phyloP scores from a whole-genome alignment of 2,797 vertebrate genomes.

The Phyllotis vaccarum region DNA sequence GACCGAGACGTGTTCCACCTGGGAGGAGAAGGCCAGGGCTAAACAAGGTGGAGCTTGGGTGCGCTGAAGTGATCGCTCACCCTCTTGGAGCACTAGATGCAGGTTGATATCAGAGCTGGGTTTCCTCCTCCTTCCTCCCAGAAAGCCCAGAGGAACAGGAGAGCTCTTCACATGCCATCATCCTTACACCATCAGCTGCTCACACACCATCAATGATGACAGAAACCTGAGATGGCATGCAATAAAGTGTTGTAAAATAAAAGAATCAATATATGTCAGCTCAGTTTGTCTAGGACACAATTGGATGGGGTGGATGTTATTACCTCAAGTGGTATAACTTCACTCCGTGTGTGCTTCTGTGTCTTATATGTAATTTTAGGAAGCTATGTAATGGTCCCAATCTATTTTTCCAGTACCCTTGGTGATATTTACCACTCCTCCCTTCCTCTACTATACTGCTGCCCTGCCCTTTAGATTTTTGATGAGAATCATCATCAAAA shows the following conservation, averaged over 20 bases:
- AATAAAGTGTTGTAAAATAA: background rate
- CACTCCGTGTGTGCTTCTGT: background rate
- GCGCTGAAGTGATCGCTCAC: too few species aligned
- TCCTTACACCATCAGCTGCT: background rate
- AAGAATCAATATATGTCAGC: background rate
- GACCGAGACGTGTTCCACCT: background rate
- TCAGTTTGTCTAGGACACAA: accelerated
- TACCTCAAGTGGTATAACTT: background rate
- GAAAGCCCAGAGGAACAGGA: background rate
- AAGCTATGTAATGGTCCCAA: background rate
- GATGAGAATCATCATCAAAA: conserved; percentile 35
- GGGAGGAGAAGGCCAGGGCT: background rate
- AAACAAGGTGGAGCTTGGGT: background rate
- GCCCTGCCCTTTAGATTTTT: background rate
- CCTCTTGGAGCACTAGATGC: background rate
- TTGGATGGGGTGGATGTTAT: background rate
- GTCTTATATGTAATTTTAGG: background rate
- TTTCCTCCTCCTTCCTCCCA: background rate
- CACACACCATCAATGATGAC: background rate
- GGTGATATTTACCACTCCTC: background rate
- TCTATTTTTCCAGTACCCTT: background rate
- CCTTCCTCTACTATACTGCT: background rate
- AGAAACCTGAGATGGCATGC: background rate
- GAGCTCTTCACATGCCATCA: background rate
- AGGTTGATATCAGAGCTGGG: background rate